Evolutionary conservation across 2,113 vertebrate genomes (phyloP).

Genomic region (Sinocyclocheilus maitianheensis): DNA sequence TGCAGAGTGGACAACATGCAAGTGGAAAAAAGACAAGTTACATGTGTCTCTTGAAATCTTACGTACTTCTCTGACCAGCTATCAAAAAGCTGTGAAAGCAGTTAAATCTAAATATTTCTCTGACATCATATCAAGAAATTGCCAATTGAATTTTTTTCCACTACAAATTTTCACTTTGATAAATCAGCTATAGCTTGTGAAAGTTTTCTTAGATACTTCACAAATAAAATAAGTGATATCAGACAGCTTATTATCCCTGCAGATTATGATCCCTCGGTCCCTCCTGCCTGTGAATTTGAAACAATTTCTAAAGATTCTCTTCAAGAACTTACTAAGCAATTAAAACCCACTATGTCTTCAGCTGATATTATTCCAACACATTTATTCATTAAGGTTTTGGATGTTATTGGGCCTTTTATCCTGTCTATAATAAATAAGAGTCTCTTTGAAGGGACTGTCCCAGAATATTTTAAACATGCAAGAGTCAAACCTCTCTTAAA

Average conservation of each 20-base stretch:
- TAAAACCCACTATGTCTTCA: neutral
- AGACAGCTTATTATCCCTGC: neutral
- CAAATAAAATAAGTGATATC: neutral
- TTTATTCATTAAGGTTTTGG: no score
- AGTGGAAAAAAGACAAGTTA: neutral
- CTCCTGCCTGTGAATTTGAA: neutral
- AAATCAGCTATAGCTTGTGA: neutral
- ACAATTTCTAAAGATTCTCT: neutral
- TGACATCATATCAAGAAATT: neutral
- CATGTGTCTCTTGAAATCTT: neutral
- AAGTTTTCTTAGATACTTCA: neutral
- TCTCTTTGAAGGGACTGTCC: no score
- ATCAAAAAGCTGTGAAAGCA: neutral
- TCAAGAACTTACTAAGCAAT: neutral
- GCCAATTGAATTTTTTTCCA: no score
- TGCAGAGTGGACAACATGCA: neutral
- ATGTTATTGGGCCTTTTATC: no score
- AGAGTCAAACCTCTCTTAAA: no score
- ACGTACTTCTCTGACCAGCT: neutral
- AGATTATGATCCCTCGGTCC: neutral
- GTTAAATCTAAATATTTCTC: neutral
- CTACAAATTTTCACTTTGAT: neutral
- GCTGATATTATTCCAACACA: neutral
- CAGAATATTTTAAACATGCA: no score
- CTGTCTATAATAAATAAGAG: no score